phyloP scores from a whole-genome alignment of 2,797 vertebrate species.

The Bufotes viridis region DNA sequence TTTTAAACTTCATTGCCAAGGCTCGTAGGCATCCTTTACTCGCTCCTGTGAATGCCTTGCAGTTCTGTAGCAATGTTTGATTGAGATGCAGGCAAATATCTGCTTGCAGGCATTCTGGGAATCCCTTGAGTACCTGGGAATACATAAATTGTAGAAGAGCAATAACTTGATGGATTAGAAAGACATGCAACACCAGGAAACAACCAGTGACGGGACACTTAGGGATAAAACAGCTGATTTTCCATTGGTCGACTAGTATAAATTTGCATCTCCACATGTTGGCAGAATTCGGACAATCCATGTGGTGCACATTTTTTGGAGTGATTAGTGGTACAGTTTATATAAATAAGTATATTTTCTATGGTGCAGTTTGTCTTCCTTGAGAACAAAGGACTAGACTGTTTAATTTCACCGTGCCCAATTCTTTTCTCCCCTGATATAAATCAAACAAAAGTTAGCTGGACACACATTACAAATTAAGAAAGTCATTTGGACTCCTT shows the following conservation, averaged over 20 bases:
- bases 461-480: too few relatives aligned
- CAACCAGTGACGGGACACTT: not conserved
- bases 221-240: not conserved
- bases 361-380: too few relatives aligned
- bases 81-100: slow-evolving; percentile 99
- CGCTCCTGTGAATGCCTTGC: slow-evolving; percentile 93
- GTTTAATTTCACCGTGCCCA: too few relatives aligned
- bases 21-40: slow-evolving; percentile 97
- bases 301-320: not conserved
- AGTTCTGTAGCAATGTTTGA: slow-evolving; percentile 88
- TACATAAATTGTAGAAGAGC: slow-evolving; percentile 63
- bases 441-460: too few relatives aligned
- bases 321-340: not conserved
- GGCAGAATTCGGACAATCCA: not conserved
- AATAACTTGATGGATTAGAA: slow-evolving; percentile 66
- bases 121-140: slow-evolving; percentile 94
- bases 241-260: not conserved
- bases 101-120: slow-evolving; percentile 98
- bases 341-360: not conserved
- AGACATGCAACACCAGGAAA: not conserved
- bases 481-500: too few relatives aligned
- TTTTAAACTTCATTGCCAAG: slow-evolving; percentile 97
- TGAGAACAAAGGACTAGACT: too few relatives aligned
- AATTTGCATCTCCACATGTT: not conserved
- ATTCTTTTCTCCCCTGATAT: too few relatives aligned